Conservation (phyloP, 2,888 invertebrate genomes). For the Ecdyonurus torrentis region DNA sequence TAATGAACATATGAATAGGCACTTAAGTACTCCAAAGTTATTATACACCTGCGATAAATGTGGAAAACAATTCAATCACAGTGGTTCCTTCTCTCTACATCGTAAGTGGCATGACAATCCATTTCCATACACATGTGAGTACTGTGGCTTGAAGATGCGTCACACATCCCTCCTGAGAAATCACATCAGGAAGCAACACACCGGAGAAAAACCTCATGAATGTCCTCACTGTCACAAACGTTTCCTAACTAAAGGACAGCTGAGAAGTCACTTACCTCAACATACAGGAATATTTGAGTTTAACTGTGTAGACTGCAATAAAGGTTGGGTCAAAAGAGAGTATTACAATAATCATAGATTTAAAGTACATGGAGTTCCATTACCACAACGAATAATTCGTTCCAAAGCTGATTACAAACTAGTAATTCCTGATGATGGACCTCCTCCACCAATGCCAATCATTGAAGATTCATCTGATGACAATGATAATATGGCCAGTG, state of each 20-base stretch:
- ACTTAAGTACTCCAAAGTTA: conserved; percentile 14
- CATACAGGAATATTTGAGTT: conserved; percentile 16
- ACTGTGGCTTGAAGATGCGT: conserved; percentile 14
- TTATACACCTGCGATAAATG: conserved; percentile 16
- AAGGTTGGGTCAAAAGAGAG: conserved; percentile 14
- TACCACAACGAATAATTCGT: neutral
- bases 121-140: conserved; percentile 15
- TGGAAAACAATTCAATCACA: conserved; percentile 15
- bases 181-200: conserved; percentile 29
- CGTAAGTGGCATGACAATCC: conserved; percentile 17
- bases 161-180: conserved; percentile 15
- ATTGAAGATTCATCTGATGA: neutral
- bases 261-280: conserved; percentile 26
- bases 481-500: no score
- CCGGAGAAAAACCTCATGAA: conserved; percentile 27
- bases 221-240: conserved; percentile 29
- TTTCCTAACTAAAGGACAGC: conserved; percentile 26
- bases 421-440: neutral
- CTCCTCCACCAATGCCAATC: neutral
- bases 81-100: conserved; percentile 16
- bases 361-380: conserved; percentile 12
- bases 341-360: conserved; percentile 15
- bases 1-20: conserved; percentile 14
- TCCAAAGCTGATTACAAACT: neutral
- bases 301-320: conserved; percentile 14